A percentile compares a stretch with the other conserved stretches of the same genome.
phyloP scores from a whole-genome alignment of 2,888 invertebrate genomes.

The Sesia bembeciformis region DNA sequence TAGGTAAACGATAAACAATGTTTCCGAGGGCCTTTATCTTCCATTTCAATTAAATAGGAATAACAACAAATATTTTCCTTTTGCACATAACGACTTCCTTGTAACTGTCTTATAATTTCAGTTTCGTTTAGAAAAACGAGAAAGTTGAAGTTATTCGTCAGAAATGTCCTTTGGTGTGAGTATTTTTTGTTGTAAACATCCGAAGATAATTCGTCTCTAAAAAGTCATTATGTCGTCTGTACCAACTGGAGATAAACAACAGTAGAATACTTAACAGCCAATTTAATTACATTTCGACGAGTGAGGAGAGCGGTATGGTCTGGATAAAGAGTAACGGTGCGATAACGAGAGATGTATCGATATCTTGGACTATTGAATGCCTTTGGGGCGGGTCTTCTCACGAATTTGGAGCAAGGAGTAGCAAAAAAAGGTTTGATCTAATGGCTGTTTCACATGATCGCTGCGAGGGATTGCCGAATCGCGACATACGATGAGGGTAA shows the following conservation, averaged over 20 bases:
- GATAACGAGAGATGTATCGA: background rate
- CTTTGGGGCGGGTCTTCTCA: background rate
- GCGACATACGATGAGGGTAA: no score
- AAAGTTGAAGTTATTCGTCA: no score
- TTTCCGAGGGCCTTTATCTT: background rate
- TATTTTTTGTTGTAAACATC: background rate
- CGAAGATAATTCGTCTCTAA: background rate
- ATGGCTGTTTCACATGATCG: no score
- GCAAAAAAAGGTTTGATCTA: no score
- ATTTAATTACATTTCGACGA: slow-evolving; percentile 1
- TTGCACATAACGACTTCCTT: background rate
- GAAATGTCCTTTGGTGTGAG: no score
- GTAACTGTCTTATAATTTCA: background rate
- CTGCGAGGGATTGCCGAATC: no score
- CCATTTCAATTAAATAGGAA: background rate
- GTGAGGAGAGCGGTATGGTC: background rate
- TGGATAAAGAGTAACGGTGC: background rate
- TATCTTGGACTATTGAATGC: background rate
- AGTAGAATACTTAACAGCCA: slow-evolving; percentile 1
- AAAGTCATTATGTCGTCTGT: background rate
- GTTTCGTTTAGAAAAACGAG: background rate
- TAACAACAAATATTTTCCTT: background rate
- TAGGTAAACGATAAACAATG: background rate
- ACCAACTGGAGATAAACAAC: slow-evolving; percentile 1
- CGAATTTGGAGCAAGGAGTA: no score